Evolutionary conservation across 2,113 vertebrate genomes (phyloP).

Genomic region (Trachemys scripta): DNA sequence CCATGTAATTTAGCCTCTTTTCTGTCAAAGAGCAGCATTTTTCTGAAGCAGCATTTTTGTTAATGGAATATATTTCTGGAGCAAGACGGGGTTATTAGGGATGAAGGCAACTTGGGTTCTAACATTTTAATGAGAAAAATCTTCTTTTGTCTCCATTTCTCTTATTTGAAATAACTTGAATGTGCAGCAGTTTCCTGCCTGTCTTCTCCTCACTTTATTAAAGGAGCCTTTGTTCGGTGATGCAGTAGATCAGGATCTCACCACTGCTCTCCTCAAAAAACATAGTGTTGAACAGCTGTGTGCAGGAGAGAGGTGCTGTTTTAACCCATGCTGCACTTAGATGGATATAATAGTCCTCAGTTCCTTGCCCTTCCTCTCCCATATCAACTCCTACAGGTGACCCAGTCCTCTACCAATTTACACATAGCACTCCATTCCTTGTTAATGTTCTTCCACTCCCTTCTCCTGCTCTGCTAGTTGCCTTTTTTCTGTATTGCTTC

Average conservation of each 20-base stretch:
- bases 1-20: neutral
- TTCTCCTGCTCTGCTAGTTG: neutral
- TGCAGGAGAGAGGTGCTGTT: neutral
- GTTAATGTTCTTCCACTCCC: neutral
- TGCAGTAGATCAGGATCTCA: neutral
- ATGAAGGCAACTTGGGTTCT: neutral
- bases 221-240: neutral
- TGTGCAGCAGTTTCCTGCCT: neutral
- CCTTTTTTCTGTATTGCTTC: neutral
- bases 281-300: accelerated
- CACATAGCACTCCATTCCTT: neutral
- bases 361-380: neutral
- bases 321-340: accelerated
- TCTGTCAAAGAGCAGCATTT: neutral
- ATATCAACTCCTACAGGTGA: neutral
- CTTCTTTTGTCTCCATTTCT: neutral
- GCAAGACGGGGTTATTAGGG: neutral
- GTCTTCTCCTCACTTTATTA: neutral
- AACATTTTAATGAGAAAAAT: neutral
- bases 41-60: neutral
- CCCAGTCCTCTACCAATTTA: neutral
- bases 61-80: neutral
- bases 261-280: neutral
- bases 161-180: neutral
- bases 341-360: neutral